phyloP scores from a whole-genome alignment of 1,140 invertebrate species.

The Neodiprion virginianus region DNA sequence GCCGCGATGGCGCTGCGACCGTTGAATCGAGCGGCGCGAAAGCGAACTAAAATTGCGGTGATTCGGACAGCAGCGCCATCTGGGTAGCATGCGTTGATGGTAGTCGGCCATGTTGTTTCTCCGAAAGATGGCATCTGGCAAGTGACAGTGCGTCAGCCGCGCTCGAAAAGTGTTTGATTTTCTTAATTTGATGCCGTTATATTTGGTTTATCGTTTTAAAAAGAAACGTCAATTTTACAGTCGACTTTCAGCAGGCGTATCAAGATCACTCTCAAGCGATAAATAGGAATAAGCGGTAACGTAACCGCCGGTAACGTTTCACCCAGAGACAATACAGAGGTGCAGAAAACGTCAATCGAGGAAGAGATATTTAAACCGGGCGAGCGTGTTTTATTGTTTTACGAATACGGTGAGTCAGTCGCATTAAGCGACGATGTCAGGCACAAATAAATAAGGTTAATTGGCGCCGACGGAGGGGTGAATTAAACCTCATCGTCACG shows the following conservation, averaged over 20 bases:
- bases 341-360: too few relatives aligned
- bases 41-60: background rate
- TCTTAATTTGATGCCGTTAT: conserved; percentile 44
- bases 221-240: background rate
- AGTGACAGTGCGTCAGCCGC: conserved; percentile 51
- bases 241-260: background rate
- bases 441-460: conserved; percentile 41
- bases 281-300: too few relatives aligned
- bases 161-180: conserved; percentile 37
- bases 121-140: conserved; percentile 52
- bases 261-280: too few relatives aligned
- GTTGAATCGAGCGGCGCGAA: background rate
- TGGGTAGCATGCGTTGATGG: background rate
- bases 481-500: conserved; percentile 32
- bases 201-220: conserved; percentile 30
- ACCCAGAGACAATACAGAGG: too few relatives aligned
- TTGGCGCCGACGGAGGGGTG: conserved; percentile 41
- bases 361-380: too few relatives aligned
- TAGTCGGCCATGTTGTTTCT: conserved; percentile 17
- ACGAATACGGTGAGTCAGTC: conserved; percentile 25
- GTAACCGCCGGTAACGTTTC: too few relatives aligned
- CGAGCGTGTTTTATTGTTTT: conserved; percentile 15
- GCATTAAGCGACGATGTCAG: conserved; percentile 9
- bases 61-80: background rate
- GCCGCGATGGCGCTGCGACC: background rate